These are phyloP conservation scores for Calliopsis andreniformis DNA, from an alignment of 1,140 invertebrate species.

Conservation along the genomic window DNA sequence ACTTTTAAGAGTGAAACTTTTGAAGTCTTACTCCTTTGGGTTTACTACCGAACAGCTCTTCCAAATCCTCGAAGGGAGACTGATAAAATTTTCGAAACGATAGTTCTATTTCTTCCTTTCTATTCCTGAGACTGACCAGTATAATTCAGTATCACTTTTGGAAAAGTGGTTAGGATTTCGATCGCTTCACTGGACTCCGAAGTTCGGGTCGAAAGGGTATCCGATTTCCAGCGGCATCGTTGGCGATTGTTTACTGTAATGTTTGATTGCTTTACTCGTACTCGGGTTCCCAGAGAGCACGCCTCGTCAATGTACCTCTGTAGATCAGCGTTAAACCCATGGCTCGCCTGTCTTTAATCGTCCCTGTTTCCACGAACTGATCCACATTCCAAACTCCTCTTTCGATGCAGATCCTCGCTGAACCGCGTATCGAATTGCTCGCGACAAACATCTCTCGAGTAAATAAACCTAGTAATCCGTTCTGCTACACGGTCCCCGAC, in stretches of 20 bases:
- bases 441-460: not conserved
- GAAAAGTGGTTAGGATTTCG: not conserved
- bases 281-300: not conserved
- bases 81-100: not conserved
- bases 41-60: too few species aligned
- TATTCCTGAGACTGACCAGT: not conserved
- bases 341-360: too few species aligned
- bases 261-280: not conserved
- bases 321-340: not conserved
- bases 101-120: not conserved
- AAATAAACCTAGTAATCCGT: slow-evolving; percentile 29
- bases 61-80: not conserved
- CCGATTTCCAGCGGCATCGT: not conserved
- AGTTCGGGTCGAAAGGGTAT: not conserved
- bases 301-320: not conserved
- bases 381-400: not conserved
- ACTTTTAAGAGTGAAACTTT: too few species aligned
- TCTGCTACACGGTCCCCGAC: slow-evolving; percentile 1
- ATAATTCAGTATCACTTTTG: not conserved
- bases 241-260: not conserved
- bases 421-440: slow-evolving; percentile 1
- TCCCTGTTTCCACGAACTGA: not conserved
- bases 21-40: not conserved
- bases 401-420: not conserved
- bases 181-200: not conserved